Evolutionary conservation across 2,888 invertebrate species (phyloP).

Genomic region (Fragum fragum): DNA sequence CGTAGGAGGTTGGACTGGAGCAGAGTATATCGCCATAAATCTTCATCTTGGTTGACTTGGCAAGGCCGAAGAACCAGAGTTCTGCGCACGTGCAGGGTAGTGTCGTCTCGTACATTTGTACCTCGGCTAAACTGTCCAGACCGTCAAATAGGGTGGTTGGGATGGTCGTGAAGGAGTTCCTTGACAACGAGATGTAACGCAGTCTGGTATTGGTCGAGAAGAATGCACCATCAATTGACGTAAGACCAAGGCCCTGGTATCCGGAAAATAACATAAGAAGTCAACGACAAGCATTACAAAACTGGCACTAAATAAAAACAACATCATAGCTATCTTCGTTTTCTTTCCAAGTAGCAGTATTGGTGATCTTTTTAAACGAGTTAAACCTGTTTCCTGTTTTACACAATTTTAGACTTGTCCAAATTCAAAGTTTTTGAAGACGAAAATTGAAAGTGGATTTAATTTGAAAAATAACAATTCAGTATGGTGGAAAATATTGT

Average conservation of each 20-base stretch:
- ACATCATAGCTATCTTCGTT: too few relatives aligned
- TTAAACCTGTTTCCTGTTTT: too few relatives aligned
- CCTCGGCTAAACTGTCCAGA: slow-evolving; percentile 52
- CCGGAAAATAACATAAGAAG: background rate
- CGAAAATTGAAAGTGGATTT: too few relatives aligned
- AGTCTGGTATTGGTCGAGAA: slow-evolving; percentile 43
- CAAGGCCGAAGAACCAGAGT: slow-evolving; percentile 52
- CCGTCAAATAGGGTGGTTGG: slow-evolving; percentile 47
- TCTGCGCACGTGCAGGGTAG: slow-evolving; percentile 44
- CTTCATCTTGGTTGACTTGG: slow-evolving; percentile 41
- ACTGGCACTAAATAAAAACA: too few relatives aligned
- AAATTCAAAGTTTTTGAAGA: too few relatives aligned
- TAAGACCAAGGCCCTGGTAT: slow-evolving; percentile 33
- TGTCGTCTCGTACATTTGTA: slow-evolving; percentile 47
- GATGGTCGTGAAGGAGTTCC: slow-evolving; percentile 46
- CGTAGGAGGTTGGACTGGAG: slow-evolving; percentile 28
- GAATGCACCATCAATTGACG: slow-evolving; percentile 28
- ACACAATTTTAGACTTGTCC: too few relatives aligned
- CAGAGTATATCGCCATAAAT: slow-evolving; percentile 56
- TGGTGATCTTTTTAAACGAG: too few relatives aligned
- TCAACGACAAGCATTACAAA: too few relatives aligned
- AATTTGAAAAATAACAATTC: too few relatives aligned
- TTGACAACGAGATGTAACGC: slow-evolving; percentile 49
- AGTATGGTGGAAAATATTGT: too few relatives aligned
- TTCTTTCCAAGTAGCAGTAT: too few relatives aligned